Evolutionary conservation across 2,888 invertebrate genomes (phyloP).

Genomic region (Conus canariensis): DNA sequence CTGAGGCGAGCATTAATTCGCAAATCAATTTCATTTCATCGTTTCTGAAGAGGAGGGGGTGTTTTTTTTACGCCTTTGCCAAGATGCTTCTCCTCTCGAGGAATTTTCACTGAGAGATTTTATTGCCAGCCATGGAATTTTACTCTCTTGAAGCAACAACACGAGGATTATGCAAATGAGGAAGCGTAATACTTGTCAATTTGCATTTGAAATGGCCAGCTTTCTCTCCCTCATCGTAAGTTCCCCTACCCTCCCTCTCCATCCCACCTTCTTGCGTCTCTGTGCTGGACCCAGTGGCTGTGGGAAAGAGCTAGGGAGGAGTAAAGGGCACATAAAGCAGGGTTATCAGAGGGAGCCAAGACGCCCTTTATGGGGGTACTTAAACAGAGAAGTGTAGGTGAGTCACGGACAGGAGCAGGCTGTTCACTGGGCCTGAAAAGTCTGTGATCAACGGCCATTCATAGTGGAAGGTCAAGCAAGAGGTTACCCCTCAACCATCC

Average conservation of each 20-base stretch:
- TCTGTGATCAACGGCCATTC: constrained; percentile 20
- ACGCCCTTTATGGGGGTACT: constrained; percentile 22
- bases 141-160: background rate
- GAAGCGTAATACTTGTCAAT: background rate
- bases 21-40: background rate
- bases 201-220: constrained; percentile 19
- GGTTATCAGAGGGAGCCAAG: background rate
- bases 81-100: no score
- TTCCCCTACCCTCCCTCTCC: background rate
- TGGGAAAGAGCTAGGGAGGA: background rate
- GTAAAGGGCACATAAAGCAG: constrained; percentile 30
- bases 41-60: no score
- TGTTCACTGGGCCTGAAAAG: background rate
- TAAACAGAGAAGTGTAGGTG: background rate
- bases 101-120: background rate
- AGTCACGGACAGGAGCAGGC: background rate
- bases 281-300: background rate
- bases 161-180: no score
- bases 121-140: background rate
- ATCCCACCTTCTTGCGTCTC: background rate
- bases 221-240: no score
- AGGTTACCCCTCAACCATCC: background rate
- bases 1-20: no score
- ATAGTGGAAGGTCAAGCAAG: background rate
- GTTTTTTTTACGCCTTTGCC: no score